A percentile compares a stretch with the other conserved stretches of the same genome.
These are phyloP conservation scores for Syncerus caffer DNA, from an alignment of 2,797 vertebrate species.

Conservation along the genomic window DNA sequence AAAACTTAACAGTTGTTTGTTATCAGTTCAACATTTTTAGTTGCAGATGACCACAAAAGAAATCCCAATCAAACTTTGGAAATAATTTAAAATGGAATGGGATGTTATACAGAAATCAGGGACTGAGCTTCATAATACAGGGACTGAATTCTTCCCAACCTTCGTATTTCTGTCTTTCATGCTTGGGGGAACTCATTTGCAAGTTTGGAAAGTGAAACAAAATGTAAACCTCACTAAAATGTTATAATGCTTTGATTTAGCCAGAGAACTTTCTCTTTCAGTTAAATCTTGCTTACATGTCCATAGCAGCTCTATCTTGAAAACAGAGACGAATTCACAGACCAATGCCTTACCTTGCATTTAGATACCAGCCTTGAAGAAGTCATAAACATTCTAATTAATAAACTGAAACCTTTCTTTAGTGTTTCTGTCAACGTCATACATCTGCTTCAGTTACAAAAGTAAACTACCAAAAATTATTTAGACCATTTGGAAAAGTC, in stretches of 20 bases:
- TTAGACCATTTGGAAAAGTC: neutral
- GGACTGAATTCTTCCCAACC: neutral
- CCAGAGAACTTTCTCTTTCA: constrained; percentile 40
- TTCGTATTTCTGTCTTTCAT: constrained; percentile 18
- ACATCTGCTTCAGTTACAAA: constrained; percentile 27
- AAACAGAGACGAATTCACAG: constrained; percentile 55
- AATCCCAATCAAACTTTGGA: neutral
- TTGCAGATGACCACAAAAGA: neutral
- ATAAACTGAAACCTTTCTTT: constrained; percentile 27
- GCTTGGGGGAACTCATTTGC: constrained; percentile 20
- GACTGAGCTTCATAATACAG: neutral
- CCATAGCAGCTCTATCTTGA: constrained; percentile 61
- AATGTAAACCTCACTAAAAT: constrained; percentile 56
- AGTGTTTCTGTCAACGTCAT: constrained; percentile 8
- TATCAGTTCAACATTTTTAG: neutral
- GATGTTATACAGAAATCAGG: neutral
- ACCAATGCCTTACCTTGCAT: neutral
- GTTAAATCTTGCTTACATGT: constrained; percentile 60
- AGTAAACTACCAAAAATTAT: constrained; percentile 35
- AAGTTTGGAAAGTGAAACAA: constrained; percentile 51
- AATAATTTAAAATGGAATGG: neutral
- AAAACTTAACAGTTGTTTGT: neutral
- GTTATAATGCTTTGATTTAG: constrained; percentile 47
- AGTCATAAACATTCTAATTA: constrained; percentile 21
- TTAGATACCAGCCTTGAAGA: constrained; percentile 13